Conservation (phyloP, 2,888 invertebrate genomes). For the Hetaerina titia region DNA sequence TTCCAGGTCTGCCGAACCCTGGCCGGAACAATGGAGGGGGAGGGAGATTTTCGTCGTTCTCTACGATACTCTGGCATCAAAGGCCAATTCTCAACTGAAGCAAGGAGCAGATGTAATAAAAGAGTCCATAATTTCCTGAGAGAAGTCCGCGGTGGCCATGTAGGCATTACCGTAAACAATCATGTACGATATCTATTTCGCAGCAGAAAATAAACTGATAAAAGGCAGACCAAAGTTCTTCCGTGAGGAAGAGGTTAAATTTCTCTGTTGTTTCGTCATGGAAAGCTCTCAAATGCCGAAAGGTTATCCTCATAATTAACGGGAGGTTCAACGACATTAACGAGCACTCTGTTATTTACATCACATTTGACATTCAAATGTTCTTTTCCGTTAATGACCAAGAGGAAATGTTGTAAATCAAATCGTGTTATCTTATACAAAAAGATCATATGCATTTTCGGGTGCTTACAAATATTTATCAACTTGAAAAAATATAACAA, state of each 20-base stretch:
- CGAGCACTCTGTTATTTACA: neutral
- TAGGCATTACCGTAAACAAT: neutral
- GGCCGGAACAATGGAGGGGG: neutral
- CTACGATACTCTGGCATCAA: neutral
- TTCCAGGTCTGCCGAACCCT: neutral
- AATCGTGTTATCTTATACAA: no score
- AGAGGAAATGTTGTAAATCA: no score
- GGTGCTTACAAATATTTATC: no score
- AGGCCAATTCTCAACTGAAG: neutral
- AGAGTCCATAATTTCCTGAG: neutral
- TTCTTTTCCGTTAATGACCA: neutral
- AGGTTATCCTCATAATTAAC: no score
- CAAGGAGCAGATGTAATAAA: neutral
- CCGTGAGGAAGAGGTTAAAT: neutral
- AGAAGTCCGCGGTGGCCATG: neutral
- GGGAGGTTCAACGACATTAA: no score
- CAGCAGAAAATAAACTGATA: neutral
- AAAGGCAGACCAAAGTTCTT: neutral
- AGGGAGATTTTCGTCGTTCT: neutral
- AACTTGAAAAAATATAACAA: no score
- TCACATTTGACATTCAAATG: neutral
- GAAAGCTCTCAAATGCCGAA: no score
- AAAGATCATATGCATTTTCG: no score
- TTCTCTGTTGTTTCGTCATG: no score
- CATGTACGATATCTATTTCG: neutral